Conservation (phyloP, 2,797 vertebrate species). For the Schizothorax lantsangensis region DNA sequence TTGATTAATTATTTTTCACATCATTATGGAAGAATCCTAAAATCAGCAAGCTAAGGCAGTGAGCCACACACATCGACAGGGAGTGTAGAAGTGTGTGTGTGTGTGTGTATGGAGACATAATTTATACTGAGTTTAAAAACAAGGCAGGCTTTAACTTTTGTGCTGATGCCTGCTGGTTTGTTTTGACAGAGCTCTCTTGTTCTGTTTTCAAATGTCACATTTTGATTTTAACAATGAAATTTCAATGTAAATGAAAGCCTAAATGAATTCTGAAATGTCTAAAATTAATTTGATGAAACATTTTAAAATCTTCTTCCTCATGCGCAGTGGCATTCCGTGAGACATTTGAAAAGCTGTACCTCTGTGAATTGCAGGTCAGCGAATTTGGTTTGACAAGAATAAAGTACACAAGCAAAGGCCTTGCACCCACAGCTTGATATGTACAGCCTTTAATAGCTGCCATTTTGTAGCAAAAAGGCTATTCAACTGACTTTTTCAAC, state of each 20-base stretch:
- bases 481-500: conserved; percentile 24
- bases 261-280: conserved; percentile 49
- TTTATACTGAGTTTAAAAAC: conserved; percentile 71
- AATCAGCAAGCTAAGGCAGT: conserved; percentile 63
- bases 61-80: conserved; percentile 59
- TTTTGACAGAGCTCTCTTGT: conserved; percentile 74
- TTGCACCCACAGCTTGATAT: conserved; percentile 27
- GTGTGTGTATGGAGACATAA: conserved; percentile 68
- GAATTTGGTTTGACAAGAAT: conserved; percentile 50
- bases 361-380: conserved; percentile 46
- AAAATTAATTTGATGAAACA: conserved; percentile 50
- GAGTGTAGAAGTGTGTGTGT: conserved; percentile 50
- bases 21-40: conserved; percentile 65
- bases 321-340: neutral
- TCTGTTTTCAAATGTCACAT: conserved; percentile 64
- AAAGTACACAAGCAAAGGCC: conserved; percentile 32
- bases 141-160: conserved; percentile 70
- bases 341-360: conserved; percentile 32
- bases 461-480: conserved; percentile 24
- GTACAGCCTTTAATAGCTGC: conserved; percentile 36
- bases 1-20: conserved; percentile 64
- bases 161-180: conserved; percentile 74
- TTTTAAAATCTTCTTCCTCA: conserved; percentile 36
- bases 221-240: conserved; percentile 72
- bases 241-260: conserved; percentile 47